Percentiles rank a stretch among this genome's conserved stretches.
Evolutionary conservation across 2,113 vertebrate species (phyloP).

Genomic region (Epinephelus lanceolatus): DNA sequence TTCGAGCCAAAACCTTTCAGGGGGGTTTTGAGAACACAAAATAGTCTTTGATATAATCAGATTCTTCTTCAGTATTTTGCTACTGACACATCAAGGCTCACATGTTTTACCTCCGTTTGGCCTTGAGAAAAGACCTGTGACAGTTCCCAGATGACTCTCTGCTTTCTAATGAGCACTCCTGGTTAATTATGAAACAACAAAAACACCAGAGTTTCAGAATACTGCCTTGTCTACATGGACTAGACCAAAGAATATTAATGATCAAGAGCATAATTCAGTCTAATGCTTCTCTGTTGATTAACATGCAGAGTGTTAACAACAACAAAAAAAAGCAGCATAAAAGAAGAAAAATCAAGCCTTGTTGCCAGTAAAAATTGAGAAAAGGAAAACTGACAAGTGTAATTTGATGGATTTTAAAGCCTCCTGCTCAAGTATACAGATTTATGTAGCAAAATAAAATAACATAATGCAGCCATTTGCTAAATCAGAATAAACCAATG

Average conservation of each 20-base stretch:
- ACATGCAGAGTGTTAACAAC: background rate
- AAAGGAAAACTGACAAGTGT: slow-evolving; percentile 3
- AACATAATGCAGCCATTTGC: slow-evolving; percentile 25
- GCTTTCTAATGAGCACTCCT: slow-evolving; percentile 43
- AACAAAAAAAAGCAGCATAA: background rate
- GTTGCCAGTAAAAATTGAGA: slow-evolving; percentile 14
- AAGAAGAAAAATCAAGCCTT: background rate
- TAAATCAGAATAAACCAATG: slow-evolving; percentile 15
- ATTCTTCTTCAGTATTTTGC: slow-evolving; percentile 1
- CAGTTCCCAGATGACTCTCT: slow-evolving; percentile 1
- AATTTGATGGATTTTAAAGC: slow-evolving; percentile 39
- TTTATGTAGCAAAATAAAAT: slow-evolving; percentile 36
- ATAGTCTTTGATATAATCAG: background rate
- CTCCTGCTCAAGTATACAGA: slow-evolving; percentile 6
- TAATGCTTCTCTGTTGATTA: slow-evolving; percentile 15
- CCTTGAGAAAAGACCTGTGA: slow-evolving; percentile 25
- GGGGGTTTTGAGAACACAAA: background rate
- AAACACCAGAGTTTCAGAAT: slow-evolving; percentile 31
- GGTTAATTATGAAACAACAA: slow-evolving; percentile 54
- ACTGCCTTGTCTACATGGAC: slow-evolving; percentile 17
- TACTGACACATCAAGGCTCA: slow-evolving; percentile 17
- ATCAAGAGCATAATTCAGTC: slow-evolving; percentile 27
- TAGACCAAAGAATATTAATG: slow-evolving; percentile 47
- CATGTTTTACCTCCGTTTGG: slow-evolving; percentile 26
- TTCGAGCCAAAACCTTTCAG: background rate